Evolutionary conservation across 2,797 vertebrate species (phyloP), one percentile per base, ranked within the genome.

Genomic region (Macropodus opercularis): DNA sequence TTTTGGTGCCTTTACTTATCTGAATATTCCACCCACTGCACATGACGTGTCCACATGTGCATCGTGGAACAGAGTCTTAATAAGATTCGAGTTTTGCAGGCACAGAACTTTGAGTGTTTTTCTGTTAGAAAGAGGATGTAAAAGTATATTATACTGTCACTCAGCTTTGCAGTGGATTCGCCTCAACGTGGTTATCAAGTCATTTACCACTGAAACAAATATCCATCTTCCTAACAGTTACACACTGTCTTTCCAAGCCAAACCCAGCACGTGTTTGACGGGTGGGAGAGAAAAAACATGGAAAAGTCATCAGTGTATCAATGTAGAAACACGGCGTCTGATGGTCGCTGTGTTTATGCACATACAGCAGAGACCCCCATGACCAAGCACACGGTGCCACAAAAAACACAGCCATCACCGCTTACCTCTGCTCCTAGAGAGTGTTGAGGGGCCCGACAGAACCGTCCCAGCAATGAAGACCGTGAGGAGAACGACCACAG

Each of bases 341-440:
- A 50, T 17, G 23, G 3, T 40, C 35, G 17, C 36, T 18, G 17
- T 38, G 5, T 8, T 36, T 7, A 8, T 18, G 4, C 10, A 18
- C 7, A 38, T 10, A 38, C 1, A 38, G n/a, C n/a, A 46, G 12
- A 56, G 38, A 59, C 18, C 42, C 39, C 35, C 4, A 63, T 22
- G 11, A 26, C 2, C 11, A 32, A 36, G 26, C 23, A 18, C 3
- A 29, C n/a, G 8, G 27, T 27, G 21, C 31, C 68, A 52, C 1
- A 51, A 8, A 23, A 47, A 13, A 24, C 13, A 17, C 6, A 32
- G 18, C 19, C 8, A 12, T 63, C 19, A 81, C 88, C 60, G 18
- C 8, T 38, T 81, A 90, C 91, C 91, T 91, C 91, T 89, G 72
- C 77, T 87, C 66, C 84, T 84, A 63, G 69, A 79, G 15, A 72